Evolutionary conservation across 2,888 invertebrate species (phyloP), one percentile per base, ranked within the genome.

Genomic region (Hymenopus coronatus): DNA sequence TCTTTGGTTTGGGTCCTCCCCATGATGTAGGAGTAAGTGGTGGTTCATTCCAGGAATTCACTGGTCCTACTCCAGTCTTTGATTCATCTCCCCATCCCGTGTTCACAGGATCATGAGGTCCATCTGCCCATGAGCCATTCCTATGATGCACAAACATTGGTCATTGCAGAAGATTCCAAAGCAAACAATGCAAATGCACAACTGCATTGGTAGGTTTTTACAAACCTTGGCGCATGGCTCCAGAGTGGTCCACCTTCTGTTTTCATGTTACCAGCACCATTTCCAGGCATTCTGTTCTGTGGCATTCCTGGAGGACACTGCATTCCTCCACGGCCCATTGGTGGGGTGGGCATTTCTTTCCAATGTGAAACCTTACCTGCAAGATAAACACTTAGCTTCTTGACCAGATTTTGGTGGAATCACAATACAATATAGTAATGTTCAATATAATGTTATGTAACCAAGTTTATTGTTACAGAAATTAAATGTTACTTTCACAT

Each of bases 281-380:
- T 91, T 88, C 94, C 94, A 89, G 95, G 95, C 93, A 95, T 95
- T 90, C 95, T 94, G 91, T 95, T 96, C 27, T 95, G 96, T 30
- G 96, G 94, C 93, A 95, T 94, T 46, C 95, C 95, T 9, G 95
- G 95, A 40, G 95, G 95, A 89, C 93, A 93, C 89, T 93, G 93
- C 93, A 94, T 94, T 84, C 92, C 92, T 46, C 90, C 89, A 84
- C 93, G 92, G 83, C 92, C 93, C 89, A 93, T 90, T 91, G 93
- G 93, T 40, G 93, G 93, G 54, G 94, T 91, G 6, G 91, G 91
- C 90, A 90, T 92, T 92, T 96, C 96, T 92, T 95, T 95, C 96
- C 96, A 96, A 91, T 95, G 95, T 88, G 95, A 94, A 89, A 94
- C 94, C 91, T 94, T 89, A 15, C 90, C 90, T 90, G 84, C n/a